Base-by-base conservation (phyloP, 2,888 invertebrate genomes). In the Harpalus rufipes region DNA sequence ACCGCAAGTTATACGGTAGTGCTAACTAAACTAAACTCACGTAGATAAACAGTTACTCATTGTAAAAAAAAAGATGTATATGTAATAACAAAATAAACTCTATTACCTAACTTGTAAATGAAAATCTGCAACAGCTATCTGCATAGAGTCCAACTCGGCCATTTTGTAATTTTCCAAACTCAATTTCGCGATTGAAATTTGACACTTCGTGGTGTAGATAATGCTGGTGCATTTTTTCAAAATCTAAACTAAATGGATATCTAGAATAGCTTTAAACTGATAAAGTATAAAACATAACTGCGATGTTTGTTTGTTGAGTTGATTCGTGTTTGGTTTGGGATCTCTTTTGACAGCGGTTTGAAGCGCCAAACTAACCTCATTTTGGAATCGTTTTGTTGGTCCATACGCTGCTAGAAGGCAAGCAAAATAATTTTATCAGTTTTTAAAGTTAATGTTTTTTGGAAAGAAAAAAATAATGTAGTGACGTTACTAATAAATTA, bases 201-300 rank as follows among this genome's bases (percentile, higher is more conserved):
- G 68, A 74, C 44, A 74, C 18, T 51, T 51, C 63, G 81, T 65
- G 63, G 51, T 81, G 81, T 81, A 81, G 56, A 81, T 61, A 51
- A 56, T 7, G 84, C 61, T 84, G 78, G 18, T 84, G 84, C 74
- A 78, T 51, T 76, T 84, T 84, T 84, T 78, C 84, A 78, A 21
- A 83, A 83, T 68, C 44, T 68, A 81, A 84, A 84, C 76, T 84
- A 78, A 84, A 84, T 78, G 76, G 84, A 78, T 78, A 84, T 84
- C 78, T 84, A 84, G 84, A 84, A 78, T 84, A 84, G 84, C 76
- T 84, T 84, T 84, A 84, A 84, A 84, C 84, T 78, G 84, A 84
- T 84, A 84, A 84, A 76, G 58, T 84, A 84, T 84, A 84, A 84
- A 84, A 83, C 41, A 84, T 84, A 84, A 84, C 84, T 84, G 84